A percentile compares a stretch with the other conserved stretches of the same genome.
Conservation (phyloP, 2,113 vertebrate species). For the Cyrtonyx montezumae region DNA sequence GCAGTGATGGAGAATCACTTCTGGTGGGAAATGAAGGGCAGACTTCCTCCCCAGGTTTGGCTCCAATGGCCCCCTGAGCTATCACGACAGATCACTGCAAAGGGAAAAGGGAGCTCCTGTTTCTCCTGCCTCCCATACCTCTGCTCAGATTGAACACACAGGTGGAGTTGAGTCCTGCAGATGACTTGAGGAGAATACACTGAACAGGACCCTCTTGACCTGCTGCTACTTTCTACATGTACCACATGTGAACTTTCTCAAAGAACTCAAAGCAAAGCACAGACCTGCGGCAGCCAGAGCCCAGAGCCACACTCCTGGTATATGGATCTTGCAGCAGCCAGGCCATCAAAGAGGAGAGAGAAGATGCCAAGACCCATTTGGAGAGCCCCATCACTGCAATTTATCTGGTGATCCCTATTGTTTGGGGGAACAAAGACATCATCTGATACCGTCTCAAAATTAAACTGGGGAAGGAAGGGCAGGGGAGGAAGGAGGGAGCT, state of each 20-base stretch:
- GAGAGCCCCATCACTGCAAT: not conserved
- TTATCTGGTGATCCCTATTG: conserved; percentile 25
- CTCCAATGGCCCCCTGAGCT: not conserved
- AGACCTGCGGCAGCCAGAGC: rapidly evolving
- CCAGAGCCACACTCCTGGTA: not conserved
- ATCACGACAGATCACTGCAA: not conserved
- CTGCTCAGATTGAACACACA: not conserved
- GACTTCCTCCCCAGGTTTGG: not conserved
- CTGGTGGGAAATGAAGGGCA: not conserved
- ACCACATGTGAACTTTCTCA: not conserved
- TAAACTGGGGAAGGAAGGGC: conserved; percentile 43
- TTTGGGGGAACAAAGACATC: conserved; percentile 47
- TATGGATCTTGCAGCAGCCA: not conserved
- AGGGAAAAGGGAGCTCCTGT: not conserved
- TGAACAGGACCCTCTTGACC: not conserved
- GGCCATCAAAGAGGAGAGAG: not conserved
- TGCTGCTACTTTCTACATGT: not conserved
- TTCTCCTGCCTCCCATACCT: not conserved
- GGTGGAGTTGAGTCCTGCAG: not conserved
- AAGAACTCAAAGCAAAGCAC: not conserved
- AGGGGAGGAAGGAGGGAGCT: conserved; percentile 19
- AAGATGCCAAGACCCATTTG: not conserved
- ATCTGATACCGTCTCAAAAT: conserved; percentile 7
- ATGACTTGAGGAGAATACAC: rapidly evolving
- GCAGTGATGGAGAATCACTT: not conserved